These are phyloP conservation scores for Schizopygopsis pylzovi DNA, from an alignment of 2,797 vertebrate genomes.

Conservation along the genomic window DNA sequence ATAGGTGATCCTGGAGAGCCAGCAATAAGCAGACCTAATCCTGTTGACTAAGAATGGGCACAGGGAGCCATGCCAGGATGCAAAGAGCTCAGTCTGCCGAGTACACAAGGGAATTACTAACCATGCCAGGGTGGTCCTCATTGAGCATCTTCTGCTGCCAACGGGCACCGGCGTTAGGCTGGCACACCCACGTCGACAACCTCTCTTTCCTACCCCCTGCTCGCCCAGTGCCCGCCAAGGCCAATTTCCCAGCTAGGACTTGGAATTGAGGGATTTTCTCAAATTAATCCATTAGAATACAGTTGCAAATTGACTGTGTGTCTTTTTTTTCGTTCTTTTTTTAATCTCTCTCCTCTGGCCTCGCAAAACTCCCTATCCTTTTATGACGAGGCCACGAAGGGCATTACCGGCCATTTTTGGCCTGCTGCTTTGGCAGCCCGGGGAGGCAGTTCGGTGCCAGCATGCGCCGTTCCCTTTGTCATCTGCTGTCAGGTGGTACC, in stretches of 20 bases:
- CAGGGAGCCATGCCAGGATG: slow-evolving; percentile 77
- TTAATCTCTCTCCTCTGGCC: slow-evolving; percentile 33
- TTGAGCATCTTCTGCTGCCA: slow-evolving; percentile 68
- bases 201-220: slow-evolving; percentile 46
- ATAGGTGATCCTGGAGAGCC: slow-evolving; percentile 80
- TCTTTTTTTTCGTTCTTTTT: slow-evolving; percentile 45
- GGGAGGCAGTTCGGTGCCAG: slow-evolving; percentile 29
- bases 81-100: slow-evolving; percentile 70
- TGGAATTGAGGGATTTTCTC: slow-evolving; percentile 61
- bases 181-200: slow-evolving; percentile 60
- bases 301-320: slow-evolving; percentile 61
- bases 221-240: slow-evolving; percentile 51
- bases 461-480: slow-evolving; percentile 28
- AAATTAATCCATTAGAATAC: slow-evolving; percentile 59
- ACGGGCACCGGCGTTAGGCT: slow-evolving; percentile 66
- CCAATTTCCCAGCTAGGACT: slow-evolving; percentile 58
- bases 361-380: slow-evolving; percentile 46
- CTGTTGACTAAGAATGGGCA: slow-evolving; percentile 83
- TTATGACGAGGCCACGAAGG: slow-evolving; percentile 55
- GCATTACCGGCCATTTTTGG: slow-evolving; percentile 48
- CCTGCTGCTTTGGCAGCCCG: slow-evolving; percentile 48
- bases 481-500: slow-evolving; percentile 42
- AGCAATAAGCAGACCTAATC: slow-evolving; percentile 82
- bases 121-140: slow-evolving; percentile 74
- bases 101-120: slow-evolving; percentile 75